Evolutionary conservation across 2,888 invertebrate species (phyloP), one percentile per base, ranked within the genome.

Genomic region (Lucinisca nassula): DNA sequence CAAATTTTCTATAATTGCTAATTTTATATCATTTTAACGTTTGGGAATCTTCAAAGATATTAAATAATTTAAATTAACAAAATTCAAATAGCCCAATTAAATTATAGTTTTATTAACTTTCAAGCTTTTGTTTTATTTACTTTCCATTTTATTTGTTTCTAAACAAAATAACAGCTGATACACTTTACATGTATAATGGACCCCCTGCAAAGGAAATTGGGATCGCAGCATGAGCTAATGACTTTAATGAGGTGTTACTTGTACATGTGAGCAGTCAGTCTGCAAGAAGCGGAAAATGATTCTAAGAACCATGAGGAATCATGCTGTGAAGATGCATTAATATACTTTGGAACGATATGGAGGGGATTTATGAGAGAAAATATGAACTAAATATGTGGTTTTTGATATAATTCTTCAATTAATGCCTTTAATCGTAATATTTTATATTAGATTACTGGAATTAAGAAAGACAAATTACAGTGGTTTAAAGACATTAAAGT

Each of bases 251-350:
- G 1, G 17, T 35, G 67, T 67, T 27, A n/a, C 67, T 67, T 67
- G 67, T 67, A 67, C 67, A 67, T 67, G 67, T 35, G 32, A 10
- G 35, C 35, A 67, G 21, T 27, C 67, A 67, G 35, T 35, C 35
- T 67, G 35, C 67, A 4, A 21, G 67, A 55, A 67, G 67, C 35
- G 35, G 67, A 35, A 67, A 67, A 67, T 67, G 35, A 35, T 35
- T 67, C 35, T 67, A 10, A 67, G 67, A 35, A 67, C 8, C 32
- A 67, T 67, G 30, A 35, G 67, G 30, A 67, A 21, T 4, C 67
- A 67, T 67, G 67, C 67, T 67, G 67, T 67, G 67, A 67, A 24
- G 67, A 35, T 30, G 35, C 67, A 67, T 67, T 67, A 67, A 67
- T 67, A 2, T 67, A 14, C 4, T 32, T 24, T 35, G 30, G 17